Base-by-base conservation (phyloP, 1,140 invertebrate genomes). In the Drosophila saltans region DNA sequence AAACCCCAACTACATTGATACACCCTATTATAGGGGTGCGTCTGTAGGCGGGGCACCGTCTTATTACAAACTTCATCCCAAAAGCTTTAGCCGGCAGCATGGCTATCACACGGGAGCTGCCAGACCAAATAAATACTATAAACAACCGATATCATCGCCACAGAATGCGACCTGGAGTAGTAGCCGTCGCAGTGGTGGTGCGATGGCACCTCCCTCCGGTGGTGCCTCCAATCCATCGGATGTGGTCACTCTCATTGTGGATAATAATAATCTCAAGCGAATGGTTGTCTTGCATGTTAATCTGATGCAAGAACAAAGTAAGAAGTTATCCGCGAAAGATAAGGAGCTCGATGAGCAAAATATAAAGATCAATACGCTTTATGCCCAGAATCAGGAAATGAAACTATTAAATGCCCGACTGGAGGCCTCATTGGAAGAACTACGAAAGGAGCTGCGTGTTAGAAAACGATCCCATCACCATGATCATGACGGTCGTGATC, bases 301-400 rank as follows among this genome's bases (percentile, higher is more conserved):
- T 90, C 90, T 96, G 40, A 95, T 96, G 80, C 95, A 96, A 91
- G 95, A 96, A 81, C 95, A 96, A 82, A 95, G 95, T 41, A 95
- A 96, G 78, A 94, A 95, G 70, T 93, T 96, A 70, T 91, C 94
- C 67, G 94, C 93, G 71, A 96, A 96, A 92, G 95, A 96, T 75
- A 95, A 95, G 79, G 93, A 94, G 26, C 92, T 96, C 40, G 81
- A 81, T 2, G 85, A 89, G 26, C 74, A 75, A 36, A 75, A 45
- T 41, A 45, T 26, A 2, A 71, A 73, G 26, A 75, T 90, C 36
- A 58, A 71, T 59, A 40, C 63, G 9, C 56, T 90, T 28, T 16
- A 69, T n/a, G 56, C 63, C 6, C 69, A 86, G 26, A 88, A 88
- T 36, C 70, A 81, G 36, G 78, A 84, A 33, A 41, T 84, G 1